Percentiles rank a stretch among this genome's conserved stretches.
These are phyloP conservation scores for Callinectes sapidus DNA, from an alignment of 2,888 invertebrate genomes.

Conservation along the genomic window DNA sequence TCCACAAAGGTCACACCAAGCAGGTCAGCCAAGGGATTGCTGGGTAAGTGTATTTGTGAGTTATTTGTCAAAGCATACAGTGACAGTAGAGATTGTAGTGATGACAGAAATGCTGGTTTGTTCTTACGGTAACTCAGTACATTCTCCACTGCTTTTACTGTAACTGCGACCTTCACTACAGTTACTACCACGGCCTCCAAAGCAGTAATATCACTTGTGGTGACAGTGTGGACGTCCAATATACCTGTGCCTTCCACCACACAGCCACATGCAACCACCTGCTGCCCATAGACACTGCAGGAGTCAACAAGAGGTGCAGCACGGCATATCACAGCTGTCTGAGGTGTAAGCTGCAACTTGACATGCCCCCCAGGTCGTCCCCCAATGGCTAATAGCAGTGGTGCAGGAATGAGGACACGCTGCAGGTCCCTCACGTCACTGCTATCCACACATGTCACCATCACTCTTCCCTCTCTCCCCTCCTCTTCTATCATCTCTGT, in stretches of 20 bases:
- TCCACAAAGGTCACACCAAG: slow-evolving; percentile 49
- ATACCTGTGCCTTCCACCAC: slow-evolving; percentile 20
- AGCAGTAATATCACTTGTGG: slow-evolving; percentile 12
- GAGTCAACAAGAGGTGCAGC: slow-evolving; percentile 13
- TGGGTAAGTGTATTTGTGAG: slow-evolving; percentile 35
- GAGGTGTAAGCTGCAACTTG: not conserved
- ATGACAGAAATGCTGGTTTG: slow-evolving; percentile 7
- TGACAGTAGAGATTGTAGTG: slow-evolving; percentile 31
- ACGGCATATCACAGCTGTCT: slow-evolving; percentile 34
- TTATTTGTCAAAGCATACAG: slow-evolving; percentile 49
- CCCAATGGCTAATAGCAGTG: not conserved
- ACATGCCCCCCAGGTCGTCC: slow-evolving; percentile 40
- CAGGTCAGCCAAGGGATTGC: slow-evolving; percentile 57
- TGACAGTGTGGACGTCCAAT: slow-evolving; percentile 15
- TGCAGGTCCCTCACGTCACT: slow-evolving; percentile 43
- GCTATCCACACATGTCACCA: slow-evolving; percentile 39
- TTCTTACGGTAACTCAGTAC: slow-evolving; percentile 56
- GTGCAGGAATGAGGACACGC: slow-evolving; percentile 37
- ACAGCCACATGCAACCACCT: slow-evolving; percentile 59
- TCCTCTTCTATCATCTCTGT: not conserved
- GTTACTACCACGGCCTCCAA: slow-evolving; percentile 32
- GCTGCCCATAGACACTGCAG: slow-evolving; percentile 25
- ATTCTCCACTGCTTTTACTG: slow-evolving; percentile 50
- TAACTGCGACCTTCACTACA: slow-evolving; percentile 41
- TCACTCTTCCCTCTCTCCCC: not conserved